Conservation (phyloP, 1,140 invertebrate genomes). For the Caenorhabditis remanei region DNA sequence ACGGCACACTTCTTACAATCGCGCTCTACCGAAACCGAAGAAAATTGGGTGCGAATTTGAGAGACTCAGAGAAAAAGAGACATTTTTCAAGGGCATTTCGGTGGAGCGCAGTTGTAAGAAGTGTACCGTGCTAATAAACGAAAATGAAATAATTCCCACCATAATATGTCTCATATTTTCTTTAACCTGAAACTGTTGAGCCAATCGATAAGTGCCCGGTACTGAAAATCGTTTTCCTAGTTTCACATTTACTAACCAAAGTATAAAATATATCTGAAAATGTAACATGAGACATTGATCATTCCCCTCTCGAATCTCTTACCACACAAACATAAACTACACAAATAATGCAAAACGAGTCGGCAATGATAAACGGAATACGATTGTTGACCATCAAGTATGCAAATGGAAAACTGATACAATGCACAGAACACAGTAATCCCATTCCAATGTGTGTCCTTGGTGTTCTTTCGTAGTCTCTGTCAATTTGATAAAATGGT, state of each 20-base stretch:
- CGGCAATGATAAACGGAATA: conserved; percentile 1
- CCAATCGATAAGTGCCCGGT: background rate
- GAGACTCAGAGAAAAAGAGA: too few relatives aligned
- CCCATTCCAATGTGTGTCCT: conserved; percentile 3
- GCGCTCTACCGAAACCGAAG: too few relatives aligned
- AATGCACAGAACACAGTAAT: background rate
- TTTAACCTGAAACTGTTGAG: conserved; percentile 26
- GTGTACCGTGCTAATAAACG: too few relatives aligned
- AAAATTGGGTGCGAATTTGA: too few relatives aligned
- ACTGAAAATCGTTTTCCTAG: background rate
- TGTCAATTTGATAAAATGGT: background rate
- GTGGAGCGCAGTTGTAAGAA: too few relatives aligned
- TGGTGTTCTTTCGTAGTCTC: conserved; percentile 11
- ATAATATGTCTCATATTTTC: conserved; percentile 32
- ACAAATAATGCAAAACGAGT: conserved; percentile 14
- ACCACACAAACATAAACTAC: conserved; percentile 13
- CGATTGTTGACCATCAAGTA: conserved; percentile 23
- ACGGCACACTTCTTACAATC: too few relatives aligned
- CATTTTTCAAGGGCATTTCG: too few relatives aligned
- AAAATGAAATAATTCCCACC: background rate
- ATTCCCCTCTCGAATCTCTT: background rate
- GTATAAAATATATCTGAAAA: background rate
- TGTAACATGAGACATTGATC: too few relatives aligned
- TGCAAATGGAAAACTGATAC: conserved; percentile 19
- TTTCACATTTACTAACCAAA: background rate